Conservation (phyloP, 2,888 invertebrate genomes). For the Panopea generosa region DNA sequence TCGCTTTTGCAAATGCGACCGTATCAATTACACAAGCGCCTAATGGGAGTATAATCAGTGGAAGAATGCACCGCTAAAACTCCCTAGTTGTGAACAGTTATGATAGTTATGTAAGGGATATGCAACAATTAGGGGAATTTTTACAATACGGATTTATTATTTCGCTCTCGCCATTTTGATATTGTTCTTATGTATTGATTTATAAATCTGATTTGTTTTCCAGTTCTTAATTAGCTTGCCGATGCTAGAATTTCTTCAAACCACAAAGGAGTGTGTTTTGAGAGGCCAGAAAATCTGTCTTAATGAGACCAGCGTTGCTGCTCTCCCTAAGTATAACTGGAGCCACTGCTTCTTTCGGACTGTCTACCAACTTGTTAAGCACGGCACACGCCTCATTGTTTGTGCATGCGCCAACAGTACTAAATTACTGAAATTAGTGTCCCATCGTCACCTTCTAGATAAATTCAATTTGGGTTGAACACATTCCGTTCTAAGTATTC, state of each 20-base stretch:
- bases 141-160: not conserved
- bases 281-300: constrained; percentile 20
- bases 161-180: constrained; percentile 7
- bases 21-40: too few species aligned
- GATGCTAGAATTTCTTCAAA: constrained; percentile 13
- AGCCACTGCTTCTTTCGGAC: constrained; percentile 14
- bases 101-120: too few species aligned
- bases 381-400: constrained; percentile 5
- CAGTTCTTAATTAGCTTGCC: constrained; percentile 6
- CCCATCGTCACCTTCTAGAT: constrained; percentile 2
- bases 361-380: not conserved
- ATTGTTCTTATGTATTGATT: constrained; percentile 1
- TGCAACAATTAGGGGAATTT: too few species aligned
- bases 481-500: constrained; percentile 2
- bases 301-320: constrained; percentile 23
- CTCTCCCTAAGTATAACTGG: constrained; percentile 27
- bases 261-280: constrained; percentile 26
- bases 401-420: not conserved
- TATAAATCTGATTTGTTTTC: constrained; percentile 13
- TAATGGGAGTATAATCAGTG: too few species aligned
- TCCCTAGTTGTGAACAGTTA: too few species aligned
- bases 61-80: too few species aligned
- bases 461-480: constrained; percentile 13
- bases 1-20: too few species aligned
- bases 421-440: not conserved